Evolutionary conservation across 2,888 invertebrate genomes (phyloP).

Genomic region (Pardosa pseudoannulata): DNA sequence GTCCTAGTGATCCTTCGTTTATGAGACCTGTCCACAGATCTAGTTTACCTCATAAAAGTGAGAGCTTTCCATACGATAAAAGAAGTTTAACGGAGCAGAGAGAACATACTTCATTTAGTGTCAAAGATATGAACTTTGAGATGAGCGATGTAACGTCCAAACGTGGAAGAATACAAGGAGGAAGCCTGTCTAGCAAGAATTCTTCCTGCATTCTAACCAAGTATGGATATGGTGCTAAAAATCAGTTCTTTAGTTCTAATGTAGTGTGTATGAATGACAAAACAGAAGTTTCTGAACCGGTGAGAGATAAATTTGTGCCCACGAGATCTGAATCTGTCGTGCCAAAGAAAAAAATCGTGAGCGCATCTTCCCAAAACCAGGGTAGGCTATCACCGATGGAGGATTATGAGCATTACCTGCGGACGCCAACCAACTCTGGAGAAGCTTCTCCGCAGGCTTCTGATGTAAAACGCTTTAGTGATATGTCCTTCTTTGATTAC

Average conservation of each 20-base stretch:
- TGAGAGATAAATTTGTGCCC: neutral
- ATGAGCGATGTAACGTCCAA: neutral
- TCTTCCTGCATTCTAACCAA: conserved; percentile 30
- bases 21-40: conserved; percentile 1
- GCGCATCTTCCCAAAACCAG: neutral
- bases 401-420: conserved; percentile 30
- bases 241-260: conserved; percentile 31
- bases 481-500: conserved; percentile 41
- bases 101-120: conserved; percentile 2
- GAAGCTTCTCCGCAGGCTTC: conserved; percentile 32
- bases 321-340: neutral
- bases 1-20: conserved; percentile 60
- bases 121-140: conserved; percentile 20
- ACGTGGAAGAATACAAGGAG: neutral
- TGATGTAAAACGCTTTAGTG: conserved; percentile 35
- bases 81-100: conserved; percentile 28
- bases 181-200: neutral
- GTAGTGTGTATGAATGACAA: conserved; percentile 17
- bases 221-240: conserved; percentile 33
- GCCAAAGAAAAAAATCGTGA: conserved; percentile 1
- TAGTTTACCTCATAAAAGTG: conserved; percentile 26
- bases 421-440: conserved; percentile 54
- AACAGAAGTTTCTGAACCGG: neutral
- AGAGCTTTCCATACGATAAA: conserved; percentile 37
- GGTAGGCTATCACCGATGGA: conserved; percentile 28